A percentile compares a stretch with the other conserved stretches of the same genome.
Evolutionary conservation across 2,888 invertebrate species (phyloP).

Genomic region (Callyntrura sp.): DNA sequence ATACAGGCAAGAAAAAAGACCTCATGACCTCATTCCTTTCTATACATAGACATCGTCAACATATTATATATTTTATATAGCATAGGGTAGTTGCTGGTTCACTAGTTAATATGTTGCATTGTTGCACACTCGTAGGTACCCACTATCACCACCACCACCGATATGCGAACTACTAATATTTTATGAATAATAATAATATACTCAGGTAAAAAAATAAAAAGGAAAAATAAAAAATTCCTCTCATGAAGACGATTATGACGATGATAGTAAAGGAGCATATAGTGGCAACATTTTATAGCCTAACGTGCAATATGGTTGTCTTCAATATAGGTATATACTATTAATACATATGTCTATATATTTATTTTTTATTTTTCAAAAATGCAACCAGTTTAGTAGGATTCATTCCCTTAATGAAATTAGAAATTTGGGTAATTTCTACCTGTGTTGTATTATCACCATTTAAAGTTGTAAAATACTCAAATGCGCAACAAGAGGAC

Average conservation of each 20-base stretch:
- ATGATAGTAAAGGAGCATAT: neutral
- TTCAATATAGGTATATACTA: slow-evolving; percentile 25
- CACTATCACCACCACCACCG: slow-evolving; percentile 17
- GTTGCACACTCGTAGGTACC: slow-evolving; percentile 26
- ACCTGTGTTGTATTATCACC: slow-evolving; percentile 12
- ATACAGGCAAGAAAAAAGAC: slow-evolving; percentile 75
- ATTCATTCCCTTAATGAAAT: slow-evolving; percentile 74
- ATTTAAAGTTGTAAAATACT: slow-evolving; percentile 47
- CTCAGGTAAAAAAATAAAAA: slow-evolving; percentile 40
- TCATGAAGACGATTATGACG: slow-evolving; percentile 52
- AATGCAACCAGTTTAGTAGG: slow-evolving; percentile 72
- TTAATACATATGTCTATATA: slow-evolving; percentile 41
- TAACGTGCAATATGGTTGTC: neutral
- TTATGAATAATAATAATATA: slow-evolving; percentile 57
- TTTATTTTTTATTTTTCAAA: slow-evolving; percentile 41
- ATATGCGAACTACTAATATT: slow-evolving; percentile 52
- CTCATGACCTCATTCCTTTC: slow-evolving; percentile 78
- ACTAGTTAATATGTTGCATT: slow-evolving; percentile 74
- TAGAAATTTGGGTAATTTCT: slow-evolving; percentile 74
- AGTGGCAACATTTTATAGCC: neutral
- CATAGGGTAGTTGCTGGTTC: slow-evolving; percentile 64
- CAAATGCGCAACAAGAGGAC: slow-evolving; percentile 55
- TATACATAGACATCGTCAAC: slow-evolving; percentile 69
- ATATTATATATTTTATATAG: neutral
- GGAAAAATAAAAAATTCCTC: slow-evolving; percentile 61